These are phyloP conservation scores for Epirrita christyi DNA, from an alignment of 2,888 invertebrate genomes.

Conservation along the genomic window DNA sequence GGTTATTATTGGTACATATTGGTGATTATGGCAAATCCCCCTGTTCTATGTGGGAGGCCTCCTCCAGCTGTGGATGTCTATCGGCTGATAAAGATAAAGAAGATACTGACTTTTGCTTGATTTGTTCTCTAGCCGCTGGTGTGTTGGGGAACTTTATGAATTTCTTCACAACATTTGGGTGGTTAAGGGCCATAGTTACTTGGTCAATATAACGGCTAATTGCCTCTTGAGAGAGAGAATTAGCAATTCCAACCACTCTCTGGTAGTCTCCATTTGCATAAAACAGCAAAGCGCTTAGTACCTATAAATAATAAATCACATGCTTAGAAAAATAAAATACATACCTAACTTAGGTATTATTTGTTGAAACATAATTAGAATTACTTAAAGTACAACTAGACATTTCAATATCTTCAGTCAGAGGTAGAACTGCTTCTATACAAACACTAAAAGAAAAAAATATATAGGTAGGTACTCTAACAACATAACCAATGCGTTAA, in stretches of 20 bases:
- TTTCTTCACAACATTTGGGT: background rate
- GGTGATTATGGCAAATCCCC: background rate
- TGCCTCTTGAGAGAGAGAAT: background rate
- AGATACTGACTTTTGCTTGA: background rate
- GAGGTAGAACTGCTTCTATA: too few relatives aligned
- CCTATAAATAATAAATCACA: conserved; percentile 4
- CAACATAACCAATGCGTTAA: background rate
- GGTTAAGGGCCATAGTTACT: background rate
- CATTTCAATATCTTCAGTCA: too few relatives aligned
- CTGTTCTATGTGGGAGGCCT: too few relatives aligned
- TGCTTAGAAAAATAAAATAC: too few relatives aligned
- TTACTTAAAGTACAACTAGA: too few relatives aligned
- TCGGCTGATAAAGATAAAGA: too few relatives aligned
- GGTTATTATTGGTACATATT: background rate
- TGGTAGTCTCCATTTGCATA: background rate
- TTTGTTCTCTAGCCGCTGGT: background rate
- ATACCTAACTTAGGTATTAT: too few relatives aligned
- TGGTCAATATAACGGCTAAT: background rate
- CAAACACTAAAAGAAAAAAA: too few relatives aligned
- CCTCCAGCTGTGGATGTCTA: too few relatives aligned
- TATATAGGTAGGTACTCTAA: too few relatives aligned
- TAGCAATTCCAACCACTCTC: conserved; percentile 1
- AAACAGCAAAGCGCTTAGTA: background rate
- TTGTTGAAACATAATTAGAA: too few relatives aligned
- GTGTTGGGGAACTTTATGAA: background rate